phyloP scores from a whole-genome alignment of 2,113 vertebrate genomes.

The Istiophorus platypterus region DNA sequence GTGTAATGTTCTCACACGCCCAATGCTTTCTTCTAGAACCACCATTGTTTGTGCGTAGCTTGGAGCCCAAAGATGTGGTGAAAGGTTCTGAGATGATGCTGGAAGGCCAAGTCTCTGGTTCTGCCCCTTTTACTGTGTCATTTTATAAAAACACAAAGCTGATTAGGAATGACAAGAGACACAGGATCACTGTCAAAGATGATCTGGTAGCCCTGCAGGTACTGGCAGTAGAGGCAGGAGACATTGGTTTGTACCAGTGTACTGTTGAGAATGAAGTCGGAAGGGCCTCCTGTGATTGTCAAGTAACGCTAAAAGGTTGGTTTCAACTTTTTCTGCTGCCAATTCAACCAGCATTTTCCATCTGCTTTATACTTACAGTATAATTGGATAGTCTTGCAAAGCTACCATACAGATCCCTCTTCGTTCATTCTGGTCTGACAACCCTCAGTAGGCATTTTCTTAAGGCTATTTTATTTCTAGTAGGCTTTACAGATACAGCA shows the following conservation, averaged over 20 bases:
- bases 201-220: constrained; percentile 90
- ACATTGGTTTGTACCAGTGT: constrained; percentile 93
- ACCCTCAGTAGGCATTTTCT: background rate
- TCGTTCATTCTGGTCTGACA: background rate
- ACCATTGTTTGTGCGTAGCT: constrained; percentile 91
- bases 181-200: constrained; percentile 90
- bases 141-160: constrained; percentile 93
- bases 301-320: constrained; percentile 94
- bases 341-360: background rate
- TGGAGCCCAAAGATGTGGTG: constrained; percentile 92
- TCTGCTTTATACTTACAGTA: background rate
- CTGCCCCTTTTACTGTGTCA: constrained; percentile 91
- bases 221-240: constrained; percentile 89
- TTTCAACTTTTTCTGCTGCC: constrained; percentile 50
- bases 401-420: background rate
- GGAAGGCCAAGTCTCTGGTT: constrained; percentile 91
- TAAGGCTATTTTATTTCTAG: too few relatives aligned
- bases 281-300: constrained; percentile 88
- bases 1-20: background rate
- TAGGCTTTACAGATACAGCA: too few relatives aligned
- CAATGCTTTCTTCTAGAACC: constrained; percentile 85
- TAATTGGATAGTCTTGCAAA: constrained; percentile 12
- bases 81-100: constrained; percentile 93
- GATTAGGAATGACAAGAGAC: constrained; percentile 91
- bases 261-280: constrained; percentile 94